Evolutionary conservation across 2,113 vertebrate species (phyloP).

Genomic region (Calidris pugnax): DNA sequence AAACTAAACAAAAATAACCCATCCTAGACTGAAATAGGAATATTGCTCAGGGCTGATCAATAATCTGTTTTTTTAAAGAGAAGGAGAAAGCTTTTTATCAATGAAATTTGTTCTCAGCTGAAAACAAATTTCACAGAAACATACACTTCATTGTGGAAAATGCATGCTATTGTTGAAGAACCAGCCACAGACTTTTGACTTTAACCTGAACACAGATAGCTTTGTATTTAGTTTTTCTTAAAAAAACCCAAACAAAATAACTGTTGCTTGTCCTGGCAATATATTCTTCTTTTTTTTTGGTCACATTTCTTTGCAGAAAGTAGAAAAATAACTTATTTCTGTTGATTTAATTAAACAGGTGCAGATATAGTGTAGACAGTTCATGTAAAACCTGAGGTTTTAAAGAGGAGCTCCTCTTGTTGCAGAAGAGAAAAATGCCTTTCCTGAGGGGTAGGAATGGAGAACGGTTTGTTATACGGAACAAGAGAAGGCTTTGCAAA

Average conservation of each 20-base stretch:
- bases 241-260: background rate
- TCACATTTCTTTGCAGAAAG: background rate
- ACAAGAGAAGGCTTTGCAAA: background rate
- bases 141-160: background rate
- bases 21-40: background rate
- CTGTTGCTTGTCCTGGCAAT: background rate
- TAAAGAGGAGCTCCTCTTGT: background rate
- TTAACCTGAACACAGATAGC: background rate
- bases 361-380: background rate
- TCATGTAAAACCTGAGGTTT: background rate
- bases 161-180: background rate
- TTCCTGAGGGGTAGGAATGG: background rate
- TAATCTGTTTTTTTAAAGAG: background rate
- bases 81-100: background rate
- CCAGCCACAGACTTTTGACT: background rate
- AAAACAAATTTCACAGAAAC: background rate
- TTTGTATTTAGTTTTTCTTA: background rate
- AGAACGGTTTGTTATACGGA: background rate
- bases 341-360: background rate
- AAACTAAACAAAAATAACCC: background rate
- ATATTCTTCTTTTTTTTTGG: background rate
- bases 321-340: background rate
- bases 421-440: background rate
- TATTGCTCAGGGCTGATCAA: background rate
- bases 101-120: background rate